Evolutionary conservation across 1,140 invertebrate species (phyloP).

Genomic region (Charaxes varanes): DNA sequence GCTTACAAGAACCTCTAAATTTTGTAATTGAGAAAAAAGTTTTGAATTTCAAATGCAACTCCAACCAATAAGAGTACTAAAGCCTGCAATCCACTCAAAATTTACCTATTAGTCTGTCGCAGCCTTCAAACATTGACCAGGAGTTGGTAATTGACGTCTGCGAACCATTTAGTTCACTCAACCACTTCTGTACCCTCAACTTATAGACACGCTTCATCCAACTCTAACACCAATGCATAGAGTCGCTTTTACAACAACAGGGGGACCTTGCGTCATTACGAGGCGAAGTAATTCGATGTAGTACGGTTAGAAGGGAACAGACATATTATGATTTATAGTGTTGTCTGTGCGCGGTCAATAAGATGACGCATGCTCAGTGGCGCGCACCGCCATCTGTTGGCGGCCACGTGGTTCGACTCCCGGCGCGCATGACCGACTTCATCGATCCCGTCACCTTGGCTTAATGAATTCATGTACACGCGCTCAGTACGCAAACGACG

Average conservation of each 20-base stretch:
- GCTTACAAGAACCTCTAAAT: too few species aligned
- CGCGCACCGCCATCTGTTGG: constrained; percentile 59
- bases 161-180: constrained; percentile 51
- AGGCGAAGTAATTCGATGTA: constrained; percentile 58
- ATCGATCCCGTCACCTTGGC: constrained; percentile 63
- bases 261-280: constrained; percentile 66
- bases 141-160: constrained; percentile 61
- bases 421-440: constrained; percentile 39
- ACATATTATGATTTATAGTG: constrained; percentile 67
- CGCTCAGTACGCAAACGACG: constrained; percentile 30
- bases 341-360: constrained; percentile 42
- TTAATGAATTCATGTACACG: constrained; percentile 61
- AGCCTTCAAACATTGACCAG: constrained; percentile 36
- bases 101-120: too few species aligned
- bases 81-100: too few species aligned
- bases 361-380: constrained; percentile 50
- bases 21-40: too few species aligned
- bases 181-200: constrained; percentile 46
- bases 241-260: too few species aligned
- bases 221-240: constrained; percentile 7
- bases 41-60: too few species aligned
- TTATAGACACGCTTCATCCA: constrained; percentile 13
- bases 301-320: constrained; percentile 52
- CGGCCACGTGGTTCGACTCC: constrained; percentile 43
- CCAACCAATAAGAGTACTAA: too few species aligned